Evolutionary conservation across 2,888 invertebrate species (phyloP).

Genomic region (Drosophila fulvimacula): DNA sequence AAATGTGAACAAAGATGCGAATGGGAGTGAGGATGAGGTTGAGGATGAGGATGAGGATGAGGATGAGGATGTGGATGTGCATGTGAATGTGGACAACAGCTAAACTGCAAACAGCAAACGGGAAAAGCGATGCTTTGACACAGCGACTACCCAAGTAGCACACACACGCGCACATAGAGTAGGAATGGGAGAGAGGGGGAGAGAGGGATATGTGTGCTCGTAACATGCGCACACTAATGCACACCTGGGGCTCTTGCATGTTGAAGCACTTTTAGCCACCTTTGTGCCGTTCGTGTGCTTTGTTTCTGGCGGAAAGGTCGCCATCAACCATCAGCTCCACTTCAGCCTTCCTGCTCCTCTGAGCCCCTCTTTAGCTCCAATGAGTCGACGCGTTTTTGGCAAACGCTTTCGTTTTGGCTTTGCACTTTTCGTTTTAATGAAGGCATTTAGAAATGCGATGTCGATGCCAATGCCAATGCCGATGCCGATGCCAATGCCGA

Average conservation of each 20-base stretch:
- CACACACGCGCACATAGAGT: constrained; percentile 10
- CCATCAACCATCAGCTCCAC: constrained; percentile 4
- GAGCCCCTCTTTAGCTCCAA: constrained; percentile 4
- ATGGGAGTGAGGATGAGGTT: neutral
- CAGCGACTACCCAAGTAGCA: constrained; percentile 25
- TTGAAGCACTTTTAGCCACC: constrained; percentile 60
- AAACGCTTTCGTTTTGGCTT: constrained; percentile 21
- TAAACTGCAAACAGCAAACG: constrained; percentile 40
- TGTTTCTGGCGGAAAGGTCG: constrained; percentile 35
- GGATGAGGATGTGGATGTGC: constrained; percentile 3
- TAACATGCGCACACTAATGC: constrained; percentile 29
- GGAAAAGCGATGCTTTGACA: constrained; percentile 48
- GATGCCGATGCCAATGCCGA: constrained; percentile 10
- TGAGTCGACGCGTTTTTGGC: constrained; percentile 34
- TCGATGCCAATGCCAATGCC: constrained; percentile 10
- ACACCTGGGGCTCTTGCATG: constrained; percentile 45
- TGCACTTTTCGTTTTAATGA: constrained; percentile 58
- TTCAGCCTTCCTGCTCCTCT: neutral
- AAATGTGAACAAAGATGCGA: constrained; percentile 8
- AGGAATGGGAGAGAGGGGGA: neutral
- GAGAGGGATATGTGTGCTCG: constrained; percentile 1
- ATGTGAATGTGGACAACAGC: constrained; percentile 23
- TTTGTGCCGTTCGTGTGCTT: constrained; percentile 59
- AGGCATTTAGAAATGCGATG: constrained; percentile 48
- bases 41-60: neutral